Evolutionary conservation across 2,797 vertebrate genomes (phyloP).

Genomic region (Xenops minutus): DNA sequence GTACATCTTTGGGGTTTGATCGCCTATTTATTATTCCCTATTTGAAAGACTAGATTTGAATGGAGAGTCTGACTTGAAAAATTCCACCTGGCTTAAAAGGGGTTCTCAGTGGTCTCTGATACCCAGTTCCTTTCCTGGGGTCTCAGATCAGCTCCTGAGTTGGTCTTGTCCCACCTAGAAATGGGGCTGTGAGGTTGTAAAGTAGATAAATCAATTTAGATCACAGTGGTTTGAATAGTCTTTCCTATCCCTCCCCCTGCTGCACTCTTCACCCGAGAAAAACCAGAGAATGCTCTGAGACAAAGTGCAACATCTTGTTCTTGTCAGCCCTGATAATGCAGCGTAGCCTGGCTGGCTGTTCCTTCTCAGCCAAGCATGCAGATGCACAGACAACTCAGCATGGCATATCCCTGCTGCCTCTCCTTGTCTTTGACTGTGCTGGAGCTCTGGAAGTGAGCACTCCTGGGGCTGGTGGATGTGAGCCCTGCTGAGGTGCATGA

Average conservation of each 20-base stretch:
- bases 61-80: background rate
- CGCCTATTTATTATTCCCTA: background rate
- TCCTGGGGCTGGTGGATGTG: background rate
- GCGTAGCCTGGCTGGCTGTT: background rate
- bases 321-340: background rate
- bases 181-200: background rate
- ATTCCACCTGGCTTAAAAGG: background rate
- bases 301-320: background rate
- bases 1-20: background rate
- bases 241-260: background rate
- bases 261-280: background rate
- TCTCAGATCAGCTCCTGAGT: background rate
- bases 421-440: background rate
- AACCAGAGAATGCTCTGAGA: background rate
- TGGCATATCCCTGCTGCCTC: background rate
- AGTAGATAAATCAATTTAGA: background rate
- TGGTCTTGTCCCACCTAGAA: background rate
- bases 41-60: background rate
- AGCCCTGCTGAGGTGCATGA: too few relatives aligned
- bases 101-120: background rate
- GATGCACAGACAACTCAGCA: rapidly evolving
- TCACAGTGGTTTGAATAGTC: background rate
- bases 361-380: background rate
- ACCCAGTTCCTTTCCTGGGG: background rate
- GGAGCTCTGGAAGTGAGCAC: background rate